Percentiles rank a stretch among this genome's conserved stretches.
phyloP scores from a whole-genome alignment of 1,140 invertebrate genomes.

The Heterodera schachtii region DNA sequence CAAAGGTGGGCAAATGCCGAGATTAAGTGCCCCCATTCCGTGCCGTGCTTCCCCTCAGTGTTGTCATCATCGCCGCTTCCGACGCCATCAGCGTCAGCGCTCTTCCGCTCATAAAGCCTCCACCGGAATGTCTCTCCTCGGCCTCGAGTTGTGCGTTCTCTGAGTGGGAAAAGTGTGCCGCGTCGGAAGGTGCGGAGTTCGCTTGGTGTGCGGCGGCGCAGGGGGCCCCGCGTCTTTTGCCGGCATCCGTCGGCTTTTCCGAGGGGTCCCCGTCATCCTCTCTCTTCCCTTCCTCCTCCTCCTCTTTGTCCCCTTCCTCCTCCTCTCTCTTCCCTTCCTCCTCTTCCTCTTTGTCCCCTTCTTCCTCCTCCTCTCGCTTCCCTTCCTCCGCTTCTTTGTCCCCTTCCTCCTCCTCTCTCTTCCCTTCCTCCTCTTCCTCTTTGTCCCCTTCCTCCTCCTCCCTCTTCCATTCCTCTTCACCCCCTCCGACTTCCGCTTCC shows the following conservation, averaged over 20 bases:
- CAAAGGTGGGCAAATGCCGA: background rate
- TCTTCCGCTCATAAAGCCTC: slow-evolving; percentile 6
- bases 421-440: background rate
- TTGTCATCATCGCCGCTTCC: background rate
- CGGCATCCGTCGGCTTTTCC: background rate
- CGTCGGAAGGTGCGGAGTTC: background rate
- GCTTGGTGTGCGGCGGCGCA: slow-evolving; percentile 8
- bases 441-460: background rate
- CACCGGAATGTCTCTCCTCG: background rate
- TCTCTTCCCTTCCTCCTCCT: background rate
- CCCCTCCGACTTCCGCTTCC: background rate
- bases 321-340: background rate
- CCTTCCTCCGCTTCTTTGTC: background rate
- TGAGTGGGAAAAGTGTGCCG: background rate
- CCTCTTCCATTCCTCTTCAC: background rate
- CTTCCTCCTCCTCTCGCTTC: background rate
- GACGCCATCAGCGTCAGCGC: background rate
- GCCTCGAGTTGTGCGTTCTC: slow-evolving; percentile 12
- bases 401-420: background rate
- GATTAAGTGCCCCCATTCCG: background rate
- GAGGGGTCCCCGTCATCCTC: background rate
- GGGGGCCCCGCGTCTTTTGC: background rate
- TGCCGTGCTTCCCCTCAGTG: too few species aligned
- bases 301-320: background rate
- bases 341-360: background rate